phyloP scores from a whole-genome alignment of 2,797 vertebrate genomes.

The Phrynocephalus forsythii region DNA sequence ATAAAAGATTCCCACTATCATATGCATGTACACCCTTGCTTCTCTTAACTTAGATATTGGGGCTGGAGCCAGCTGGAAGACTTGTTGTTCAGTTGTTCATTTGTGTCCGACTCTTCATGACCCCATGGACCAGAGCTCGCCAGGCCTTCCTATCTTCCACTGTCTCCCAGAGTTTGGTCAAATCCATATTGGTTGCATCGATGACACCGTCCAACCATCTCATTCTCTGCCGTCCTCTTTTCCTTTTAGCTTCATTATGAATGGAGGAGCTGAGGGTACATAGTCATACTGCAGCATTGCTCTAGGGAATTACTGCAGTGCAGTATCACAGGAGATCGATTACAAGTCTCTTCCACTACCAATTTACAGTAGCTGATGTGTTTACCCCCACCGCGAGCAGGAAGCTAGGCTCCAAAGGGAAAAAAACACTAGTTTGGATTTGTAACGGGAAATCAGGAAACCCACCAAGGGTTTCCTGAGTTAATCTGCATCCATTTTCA shows the following conservation, averaged over 20 bases:
- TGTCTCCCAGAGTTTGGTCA: too few species aligned
- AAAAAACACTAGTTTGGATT: neutral
- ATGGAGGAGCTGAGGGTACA: conserved; percentile 17
- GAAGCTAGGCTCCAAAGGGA: neutral
- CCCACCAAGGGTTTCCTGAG: conserved; percentile 30
- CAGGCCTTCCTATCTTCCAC: too few species aligned
- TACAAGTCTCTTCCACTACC: conserved; percentile 7
- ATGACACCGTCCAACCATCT: too few species aligned
- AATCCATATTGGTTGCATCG: too few species aligned
- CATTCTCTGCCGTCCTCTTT: too few species aligned
- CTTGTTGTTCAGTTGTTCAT: neutral
- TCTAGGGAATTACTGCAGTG: conserved; percentile 51
- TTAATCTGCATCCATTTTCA: neutral
- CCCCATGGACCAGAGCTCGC: too few species aligned
- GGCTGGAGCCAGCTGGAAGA: conserved; percentile 33
- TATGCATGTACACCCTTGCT: neutral
- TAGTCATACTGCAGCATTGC: conserved; percentile 13
- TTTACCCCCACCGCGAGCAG: neutral
- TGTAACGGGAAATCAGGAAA: neutral
- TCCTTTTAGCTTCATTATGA: neutral
- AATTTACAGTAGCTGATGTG: conserved; percentile 29
- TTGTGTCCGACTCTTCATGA: too few species aligned
- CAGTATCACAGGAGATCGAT: conserved; percentile 33
- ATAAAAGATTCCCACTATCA: neutral
- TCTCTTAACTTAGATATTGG: conserved; percentile 38